These are phyloP conservation scores for Bubalus kerabau DNA, from an alignment of 2,113 vertebrate genomes.

Conservation along the genomic window DNA sequence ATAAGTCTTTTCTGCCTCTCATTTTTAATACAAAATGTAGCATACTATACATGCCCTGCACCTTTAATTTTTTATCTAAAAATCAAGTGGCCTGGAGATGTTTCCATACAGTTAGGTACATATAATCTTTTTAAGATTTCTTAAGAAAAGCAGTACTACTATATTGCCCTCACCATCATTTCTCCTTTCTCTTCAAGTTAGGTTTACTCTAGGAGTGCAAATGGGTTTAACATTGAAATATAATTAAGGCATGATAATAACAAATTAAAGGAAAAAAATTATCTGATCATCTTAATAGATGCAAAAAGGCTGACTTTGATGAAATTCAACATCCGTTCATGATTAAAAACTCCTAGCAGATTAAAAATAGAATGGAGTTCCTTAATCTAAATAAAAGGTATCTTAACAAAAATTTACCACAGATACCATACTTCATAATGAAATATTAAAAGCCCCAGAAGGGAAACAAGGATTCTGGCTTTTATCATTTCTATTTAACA, in stretches of 20 bases:
- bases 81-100: background rate
- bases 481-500: background rate
- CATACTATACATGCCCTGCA: background rate
- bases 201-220: background rate
- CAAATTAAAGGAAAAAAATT: slow-evolving; percentile 28
- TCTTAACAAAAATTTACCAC: background rate
- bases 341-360: background rate
- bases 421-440: background rate
- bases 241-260: background rate
- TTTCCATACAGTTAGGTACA: background rate
- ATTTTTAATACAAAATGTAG: background rate
- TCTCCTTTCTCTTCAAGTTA: slow-evolving; percentile 4
- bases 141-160: background rate
- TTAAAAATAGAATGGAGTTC: background rate
- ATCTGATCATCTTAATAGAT: background rate
- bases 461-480: background rate
- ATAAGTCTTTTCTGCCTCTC: background rate
- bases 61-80: background rate
- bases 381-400: background rate
- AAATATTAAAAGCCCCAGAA: background rate
- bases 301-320: background rate
- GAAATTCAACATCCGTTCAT: background rate
- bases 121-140: background rate
- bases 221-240: background rate
- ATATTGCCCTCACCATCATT: background rate